A percentile compares a stretch with the other conserved stretches of the same genome.
Evolutionary conservation across 2,888 invertebrate genomes (phyloP).

Genomic region (Sympetrum striolatum): DNA sequence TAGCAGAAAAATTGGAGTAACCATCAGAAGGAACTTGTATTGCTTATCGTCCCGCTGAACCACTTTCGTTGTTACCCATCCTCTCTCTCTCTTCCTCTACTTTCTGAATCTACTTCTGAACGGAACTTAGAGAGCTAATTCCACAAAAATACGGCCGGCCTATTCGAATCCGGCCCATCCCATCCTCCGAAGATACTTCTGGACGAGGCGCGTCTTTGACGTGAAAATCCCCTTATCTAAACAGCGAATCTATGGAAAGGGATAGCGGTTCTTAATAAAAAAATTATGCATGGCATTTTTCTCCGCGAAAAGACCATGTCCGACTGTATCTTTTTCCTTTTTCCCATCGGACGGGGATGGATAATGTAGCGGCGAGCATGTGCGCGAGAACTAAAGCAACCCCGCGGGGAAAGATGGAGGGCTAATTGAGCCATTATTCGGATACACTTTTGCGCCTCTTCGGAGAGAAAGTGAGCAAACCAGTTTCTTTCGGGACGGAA

Average conservation of each 20-base stretch:
- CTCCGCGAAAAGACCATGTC: background rate
- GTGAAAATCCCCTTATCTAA: background rate
- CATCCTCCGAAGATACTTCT: background rate
- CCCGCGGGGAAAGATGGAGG: background rate
- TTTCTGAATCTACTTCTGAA: background rate
- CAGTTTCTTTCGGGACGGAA: background rate
- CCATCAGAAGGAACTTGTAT: no score
- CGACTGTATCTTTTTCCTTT: background rate
- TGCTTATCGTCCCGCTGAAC: no score
- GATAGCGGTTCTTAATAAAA: background rate
- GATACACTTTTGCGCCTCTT: background rate
- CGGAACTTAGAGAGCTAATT: background rate
- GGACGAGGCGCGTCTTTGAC: background rate
- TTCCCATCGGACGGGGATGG: background rate
- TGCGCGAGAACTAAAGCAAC: background rate
- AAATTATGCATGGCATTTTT: background rate
- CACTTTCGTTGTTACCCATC: no score
- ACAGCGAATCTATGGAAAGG: background rate
- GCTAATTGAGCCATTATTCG: conserved; percentile 35
- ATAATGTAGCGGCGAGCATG: background rate
- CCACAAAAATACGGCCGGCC: background rate
- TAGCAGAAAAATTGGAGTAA: no score
- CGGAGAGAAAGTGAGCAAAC: background rate
- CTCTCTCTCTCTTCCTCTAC: background rate
- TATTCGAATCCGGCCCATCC: background rate